Evolutionary conservation across 2,888 invertebrate species (phyloP), one percentile per base, ranked within the genome.

Genomic region (Chromoteleia sp.): DNA sequence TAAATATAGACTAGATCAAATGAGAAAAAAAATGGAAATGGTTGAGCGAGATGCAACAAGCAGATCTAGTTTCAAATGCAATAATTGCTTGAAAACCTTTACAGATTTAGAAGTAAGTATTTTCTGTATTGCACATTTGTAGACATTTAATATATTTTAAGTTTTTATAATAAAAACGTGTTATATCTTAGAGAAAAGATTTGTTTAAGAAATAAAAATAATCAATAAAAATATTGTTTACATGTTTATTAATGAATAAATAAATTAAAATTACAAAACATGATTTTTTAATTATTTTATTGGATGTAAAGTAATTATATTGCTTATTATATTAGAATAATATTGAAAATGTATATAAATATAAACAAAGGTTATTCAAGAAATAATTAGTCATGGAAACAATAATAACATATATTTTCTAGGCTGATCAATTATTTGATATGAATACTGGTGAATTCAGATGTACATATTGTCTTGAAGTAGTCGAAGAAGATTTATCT

Each of bases 1-100:
- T 0, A 99, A 98, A 92, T 99, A 99, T 92, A 99, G 99, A 93
- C 92, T 99, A 89, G 98, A 99, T 92, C 94, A 98, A 89, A 98
- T 99, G 96, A 94, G 98, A 74, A 97, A 98, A 89, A 95, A 98
- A 85, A 96, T 99, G 94, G 99, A 99, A 92, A 97, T 97, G 0
- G 98, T 98, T 90, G 98, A 98, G 90, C 93, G 98, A 58, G 98
- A 98, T 92, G 97, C 97, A 0, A 98, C 98, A 0, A 98, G 97
- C 90, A 94, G 98, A 82, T 97, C 98, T 19, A 98, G 98, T 89
- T 99, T 99, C 91, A 97, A 97, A 89, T 99, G 99, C 90, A 96
- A 96, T 2, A 94, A 95, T 63, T 99, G 99, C 92, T 94, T 95
- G 63, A 98, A 98, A 93, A 97, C 98, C 0, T 99, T 98, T 91